phyloP scores from a whole-genome alignment of 2,113 vertebrate genomes.

The Mustelus asterias region DNA sequence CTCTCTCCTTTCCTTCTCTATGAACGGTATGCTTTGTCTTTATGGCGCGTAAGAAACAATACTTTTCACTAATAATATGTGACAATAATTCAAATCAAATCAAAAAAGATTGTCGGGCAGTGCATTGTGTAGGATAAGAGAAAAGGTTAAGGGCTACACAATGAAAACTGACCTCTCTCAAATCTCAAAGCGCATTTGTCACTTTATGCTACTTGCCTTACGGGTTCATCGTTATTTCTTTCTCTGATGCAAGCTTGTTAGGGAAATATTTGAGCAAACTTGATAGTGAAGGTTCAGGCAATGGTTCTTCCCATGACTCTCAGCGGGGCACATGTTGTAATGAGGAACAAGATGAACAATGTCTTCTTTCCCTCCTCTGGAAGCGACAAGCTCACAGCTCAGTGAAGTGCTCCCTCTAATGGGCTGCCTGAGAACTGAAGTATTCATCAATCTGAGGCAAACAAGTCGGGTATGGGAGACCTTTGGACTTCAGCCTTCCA shows the following conservation, averaged over 20 bases:
- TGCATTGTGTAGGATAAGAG: background rate
- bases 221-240: background rate
- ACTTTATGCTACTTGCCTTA: background rate
- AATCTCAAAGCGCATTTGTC: background rate
- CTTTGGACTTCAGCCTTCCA: background rate
- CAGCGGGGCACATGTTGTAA: background rate
- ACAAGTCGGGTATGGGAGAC: background rate
- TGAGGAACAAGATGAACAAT: background rate
- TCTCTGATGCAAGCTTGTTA: background rate
- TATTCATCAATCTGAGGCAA: background rate
- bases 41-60: too few species aligned
- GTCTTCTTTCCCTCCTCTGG: background rate
- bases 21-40: too few species aligned
- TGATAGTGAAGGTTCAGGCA: background rate
- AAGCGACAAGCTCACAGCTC: background rate
- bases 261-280: background rate
- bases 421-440: slow-evolving; percentile 20
- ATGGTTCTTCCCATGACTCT: background rate
- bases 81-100: too few species aligned
- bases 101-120: background rate
- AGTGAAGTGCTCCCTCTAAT: slow-evolving; percentile 34
- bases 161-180: background rate
- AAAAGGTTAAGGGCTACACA: background rate
- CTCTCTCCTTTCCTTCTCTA: too few species aligned
- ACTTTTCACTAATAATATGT: too few species aligned